Evolutionary conservation across 2,797 vertebrate genomes (phyloP), one percentile per base, ranked within the genome.

Genomic region (Gadopsis bispinosus): DNA sequence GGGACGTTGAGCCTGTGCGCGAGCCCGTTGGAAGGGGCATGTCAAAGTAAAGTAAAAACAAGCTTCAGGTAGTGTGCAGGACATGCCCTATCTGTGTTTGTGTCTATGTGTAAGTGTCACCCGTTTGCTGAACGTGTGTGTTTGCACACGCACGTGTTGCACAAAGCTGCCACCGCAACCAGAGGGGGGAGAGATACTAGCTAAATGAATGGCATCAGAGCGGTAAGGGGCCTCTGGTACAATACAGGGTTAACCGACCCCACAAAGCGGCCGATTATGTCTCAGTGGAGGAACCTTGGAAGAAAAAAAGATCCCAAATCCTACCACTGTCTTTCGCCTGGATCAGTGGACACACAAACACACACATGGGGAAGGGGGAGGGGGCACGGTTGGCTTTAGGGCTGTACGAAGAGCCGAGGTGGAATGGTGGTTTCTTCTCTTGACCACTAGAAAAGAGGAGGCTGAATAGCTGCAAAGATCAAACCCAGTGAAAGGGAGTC

Each of bases 201-300:
- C 48, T 59, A 56, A 53, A 71, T 80, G 74, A 83, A 85, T 78
- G 59, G 78, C 85, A 83, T 47, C 17, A 43, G 33, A 67, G 77
- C 75, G 82, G 75, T 10, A 37, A 69, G 77, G 77, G 88, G 83
- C 87, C 87, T 83, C 77, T 2, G 31, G 81, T 78, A 92, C 91
- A 89, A 90, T 83, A 77, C 59, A 5, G 72, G 84, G 87, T 89
- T 90, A 93, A 91, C 87, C 70, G 80, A 86, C 79, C 83, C 78
- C 66, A 92, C 87, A 93, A 92, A 93, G 90, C 89, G 84, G 75
- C 41, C 41, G 80, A 89, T 92, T 92, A 92, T 73, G 85, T 89
- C 86, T 82, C 78, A 69, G 77, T 4, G 70, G 75, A 88, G 84
- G 43, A 86, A 92, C 71, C 69, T 85, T 65, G 50, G 62, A 75